These are phyloP conservation scores for Orthosia gothica DNA, from an alignment of 2,888 invertebrate species.

Conservation along the genomic window DNA sequence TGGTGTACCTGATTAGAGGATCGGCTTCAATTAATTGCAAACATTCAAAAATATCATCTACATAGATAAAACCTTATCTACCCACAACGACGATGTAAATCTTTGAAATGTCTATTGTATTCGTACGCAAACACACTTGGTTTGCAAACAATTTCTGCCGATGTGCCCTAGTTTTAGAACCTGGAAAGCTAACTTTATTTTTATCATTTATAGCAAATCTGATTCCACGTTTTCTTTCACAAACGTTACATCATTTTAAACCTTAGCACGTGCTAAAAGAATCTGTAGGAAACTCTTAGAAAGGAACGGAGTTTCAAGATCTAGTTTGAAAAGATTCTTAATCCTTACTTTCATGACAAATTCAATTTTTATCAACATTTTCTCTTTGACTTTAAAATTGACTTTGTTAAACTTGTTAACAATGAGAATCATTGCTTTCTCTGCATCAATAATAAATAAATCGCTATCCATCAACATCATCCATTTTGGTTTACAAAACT, in stretches of 20 bases:
- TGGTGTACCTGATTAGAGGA: neutral
- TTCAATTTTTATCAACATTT: conserved; percentile 12
- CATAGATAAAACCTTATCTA: neutral
- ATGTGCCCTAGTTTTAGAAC: conserved; percentile 18
- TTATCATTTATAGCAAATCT: conserved; percentile 34
- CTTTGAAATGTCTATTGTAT: neutral
- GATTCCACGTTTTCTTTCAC: conserved; percentile 32
- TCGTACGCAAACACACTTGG: neutral
- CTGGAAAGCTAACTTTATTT: conserved; percentile 21
- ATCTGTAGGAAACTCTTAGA: conserved; percentile 25
- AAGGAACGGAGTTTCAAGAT: conserved; percentile 3
- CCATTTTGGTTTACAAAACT: conserved; percentile 40
- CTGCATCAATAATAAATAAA: conserved; percentile 18
- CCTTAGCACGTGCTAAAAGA: conserved; percentile 25
- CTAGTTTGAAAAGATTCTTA: conserved; percentile 23
- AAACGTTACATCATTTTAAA: conserved; percentile 26
- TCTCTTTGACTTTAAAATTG: neutral
- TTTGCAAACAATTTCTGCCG: neutral
- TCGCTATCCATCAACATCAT: conserved; percentile 23
- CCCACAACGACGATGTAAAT: neutral
- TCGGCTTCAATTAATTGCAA: neutral
- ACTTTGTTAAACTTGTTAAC: neutral
- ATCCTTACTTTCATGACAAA: conserved; percentile 25
- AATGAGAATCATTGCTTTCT: neutral
- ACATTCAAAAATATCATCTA: neutral